Conservation (phyloP, 2,888 invertebrate species). For the Lithodes maja region DNA sequence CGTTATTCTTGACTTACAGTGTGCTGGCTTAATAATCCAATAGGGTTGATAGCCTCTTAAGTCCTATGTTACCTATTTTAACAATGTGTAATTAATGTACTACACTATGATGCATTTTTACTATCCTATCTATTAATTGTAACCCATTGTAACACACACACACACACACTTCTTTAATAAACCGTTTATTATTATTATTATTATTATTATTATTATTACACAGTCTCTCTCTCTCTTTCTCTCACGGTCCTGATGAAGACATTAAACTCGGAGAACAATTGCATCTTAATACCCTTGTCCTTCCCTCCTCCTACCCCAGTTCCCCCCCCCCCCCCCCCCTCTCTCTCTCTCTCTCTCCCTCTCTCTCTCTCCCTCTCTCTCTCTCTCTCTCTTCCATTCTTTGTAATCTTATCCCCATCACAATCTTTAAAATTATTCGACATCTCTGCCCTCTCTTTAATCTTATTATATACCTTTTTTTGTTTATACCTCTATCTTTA, state of each 20-base stretch:
- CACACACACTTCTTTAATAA: too few relatives aligned
- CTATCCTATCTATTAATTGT: too few relatives aligned
- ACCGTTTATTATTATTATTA: too few relatives aligned
- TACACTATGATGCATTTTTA: too few relatives aligned
- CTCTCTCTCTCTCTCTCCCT: neutral
- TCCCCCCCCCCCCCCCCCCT: neutral
- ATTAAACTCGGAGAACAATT: too few relatives aligned
- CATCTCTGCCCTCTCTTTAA: neutral
- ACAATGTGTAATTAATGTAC: too few relatives aligned
- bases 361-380: neutral
- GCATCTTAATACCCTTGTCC: neutral
- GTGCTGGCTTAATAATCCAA: too few relatives aligned
- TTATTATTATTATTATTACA: too few relatives aligned
- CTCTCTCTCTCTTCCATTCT: neutral
- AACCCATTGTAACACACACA: too few relatives aligned
- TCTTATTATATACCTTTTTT: neutral
- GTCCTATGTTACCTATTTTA: too few relatives aligned
- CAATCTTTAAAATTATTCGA: neutral
- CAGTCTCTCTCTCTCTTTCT: neutral
- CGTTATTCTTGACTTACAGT: too few relatives aligned
- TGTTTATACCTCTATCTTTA: neutral
- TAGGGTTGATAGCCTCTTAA: neutral
- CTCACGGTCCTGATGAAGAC: neutral
- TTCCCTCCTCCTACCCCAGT: neutral
- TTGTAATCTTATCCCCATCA: too few relatives aligned